Conservation (phyloP, 2,113 vertebrate genomes). For the Cyanoliseus patagonus region DNA sequence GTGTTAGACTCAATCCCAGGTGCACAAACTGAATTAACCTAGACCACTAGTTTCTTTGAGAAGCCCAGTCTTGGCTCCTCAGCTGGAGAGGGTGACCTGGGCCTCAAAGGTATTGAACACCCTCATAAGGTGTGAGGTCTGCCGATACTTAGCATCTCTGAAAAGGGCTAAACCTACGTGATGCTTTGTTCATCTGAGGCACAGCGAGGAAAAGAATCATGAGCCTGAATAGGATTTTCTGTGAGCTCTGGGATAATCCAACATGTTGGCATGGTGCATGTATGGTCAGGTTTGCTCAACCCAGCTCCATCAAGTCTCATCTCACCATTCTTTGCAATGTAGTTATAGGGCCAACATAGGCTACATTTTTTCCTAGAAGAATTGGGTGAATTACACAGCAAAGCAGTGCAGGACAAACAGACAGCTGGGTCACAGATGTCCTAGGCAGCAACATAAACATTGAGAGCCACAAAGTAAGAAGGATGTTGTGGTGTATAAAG, state of each 20-base stretch:
- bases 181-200: neutral
- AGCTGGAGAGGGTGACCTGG: neutral
- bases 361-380: neutral
- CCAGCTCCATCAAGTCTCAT: neutral
- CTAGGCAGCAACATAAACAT: neutral
- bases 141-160: neutral
- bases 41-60: neutral
- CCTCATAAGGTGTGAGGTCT: neutral
- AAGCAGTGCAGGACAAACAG: neutral
- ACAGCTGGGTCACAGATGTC: neutral
- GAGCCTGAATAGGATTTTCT: neutral
- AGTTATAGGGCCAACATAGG: neutral
- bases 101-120: neutral
- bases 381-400: fast-evolving
- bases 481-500: neutral
- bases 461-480: neutral
- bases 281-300: neutral
- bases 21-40: neutral
- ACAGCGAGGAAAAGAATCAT: neutral
- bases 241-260: neutral
- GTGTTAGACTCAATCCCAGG: neutral
- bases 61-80: neutral
- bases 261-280: fast-evolving
- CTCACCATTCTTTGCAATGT: neutral
- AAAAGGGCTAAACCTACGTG: neutral